Conservation (phyloP, 2,113 vertebrate genomes). For the Marcusenius ussheri region DNA sequence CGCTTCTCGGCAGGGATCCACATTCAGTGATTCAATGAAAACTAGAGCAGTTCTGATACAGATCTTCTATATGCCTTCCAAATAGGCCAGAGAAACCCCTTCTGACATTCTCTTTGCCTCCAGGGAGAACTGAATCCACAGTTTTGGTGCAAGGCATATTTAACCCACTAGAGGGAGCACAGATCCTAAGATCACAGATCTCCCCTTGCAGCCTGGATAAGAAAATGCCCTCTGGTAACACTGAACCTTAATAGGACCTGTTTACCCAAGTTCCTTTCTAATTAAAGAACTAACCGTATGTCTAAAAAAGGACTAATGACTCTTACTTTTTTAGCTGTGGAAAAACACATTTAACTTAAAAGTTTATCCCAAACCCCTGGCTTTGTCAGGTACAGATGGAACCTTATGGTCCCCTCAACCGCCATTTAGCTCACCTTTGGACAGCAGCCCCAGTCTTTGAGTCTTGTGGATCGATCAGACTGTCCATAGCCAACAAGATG, state of each 20-base stretch:
- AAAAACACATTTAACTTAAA: neutral
- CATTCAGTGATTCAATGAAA: neutral
- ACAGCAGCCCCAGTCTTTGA: neutral
- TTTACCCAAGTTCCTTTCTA: neutral
- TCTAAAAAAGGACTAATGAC: neutral
- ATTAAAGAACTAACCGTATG: neutral
- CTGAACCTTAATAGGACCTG: neutral
- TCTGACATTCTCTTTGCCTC: neutral
- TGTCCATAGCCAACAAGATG: constrained; percentile 64
- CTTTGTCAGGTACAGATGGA: neutral
- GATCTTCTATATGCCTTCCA: neutral
- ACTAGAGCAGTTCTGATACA: neutral
- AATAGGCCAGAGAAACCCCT: neutral
- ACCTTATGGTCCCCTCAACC: neutral
- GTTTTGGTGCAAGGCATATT: neutral
- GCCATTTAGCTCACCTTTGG: neutral
- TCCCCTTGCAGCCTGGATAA: neutral
- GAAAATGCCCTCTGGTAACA: neutral
- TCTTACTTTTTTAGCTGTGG: neutral
- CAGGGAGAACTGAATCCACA: neutral
- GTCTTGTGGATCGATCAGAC: constrained; percentile 36
- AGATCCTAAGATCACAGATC: neutral
- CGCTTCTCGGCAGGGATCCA: neutral
- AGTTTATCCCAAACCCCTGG: neutral
- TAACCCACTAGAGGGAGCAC: constrained; percentile 13